These are phyloP conservation scores for Cydia pomonella DNA, from an alignment of 1,140 invertebrate species.

Conservation along the genomic window DNA sequence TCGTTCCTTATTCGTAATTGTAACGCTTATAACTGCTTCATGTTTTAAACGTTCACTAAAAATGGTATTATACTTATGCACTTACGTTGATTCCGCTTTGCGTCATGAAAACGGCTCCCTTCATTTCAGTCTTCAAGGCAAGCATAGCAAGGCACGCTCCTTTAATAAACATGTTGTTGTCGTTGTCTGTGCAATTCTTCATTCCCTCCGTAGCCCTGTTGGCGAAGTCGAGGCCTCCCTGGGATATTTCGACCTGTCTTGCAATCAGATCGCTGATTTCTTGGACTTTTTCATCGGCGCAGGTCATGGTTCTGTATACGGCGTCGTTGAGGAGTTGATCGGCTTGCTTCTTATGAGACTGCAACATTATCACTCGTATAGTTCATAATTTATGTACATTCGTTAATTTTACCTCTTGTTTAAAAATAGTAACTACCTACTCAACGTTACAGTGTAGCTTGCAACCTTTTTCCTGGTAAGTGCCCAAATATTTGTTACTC, in stretches of 20 bases:
- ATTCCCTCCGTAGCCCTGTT: constrained; percentile 49
- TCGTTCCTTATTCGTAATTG: constrained; percentile 11
- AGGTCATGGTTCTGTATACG: constrained; percentile 47
- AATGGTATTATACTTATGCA: neutral
- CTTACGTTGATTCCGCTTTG: constrained; percentile 48
- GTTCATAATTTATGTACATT: constrained; percentile 6
- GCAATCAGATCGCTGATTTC: constrained; percentile 49
- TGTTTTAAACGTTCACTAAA: neutral
- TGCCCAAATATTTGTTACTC: neutral
- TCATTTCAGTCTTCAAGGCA: constrained; percentile 54
- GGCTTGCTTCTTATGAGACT: constrained; percentile 50
- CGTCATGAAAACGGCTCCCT: constrained; percentile 47
- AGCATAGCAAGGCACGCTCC: constrained; percentile 55
- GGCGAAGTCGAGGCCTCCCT: constrained; percentile 37
- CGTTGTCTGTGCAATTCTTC: constrained; percentile 47
- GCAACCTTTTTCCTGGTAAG: neutral
- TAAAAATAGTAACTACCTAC: too few species aligned
- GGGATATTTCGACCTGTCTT: constrained; percentile 36
- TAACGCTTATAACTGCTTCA: neutral
- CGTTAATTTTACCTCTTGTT: too few species aligned
- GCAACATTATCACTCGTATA: constrained; percentile 36
- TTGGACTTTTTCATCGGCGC: constrained; percentile 52
- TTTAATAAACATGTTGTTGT: constrained; percentile 43
- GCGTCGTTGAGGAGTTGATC: constrained; percentile 51
- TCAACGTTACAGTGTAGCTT: too few species aligned